phyloP scores from a whole-genome alignment of 2,113 vertebrate genomes.

The Jaculus jaculus region DNA sequence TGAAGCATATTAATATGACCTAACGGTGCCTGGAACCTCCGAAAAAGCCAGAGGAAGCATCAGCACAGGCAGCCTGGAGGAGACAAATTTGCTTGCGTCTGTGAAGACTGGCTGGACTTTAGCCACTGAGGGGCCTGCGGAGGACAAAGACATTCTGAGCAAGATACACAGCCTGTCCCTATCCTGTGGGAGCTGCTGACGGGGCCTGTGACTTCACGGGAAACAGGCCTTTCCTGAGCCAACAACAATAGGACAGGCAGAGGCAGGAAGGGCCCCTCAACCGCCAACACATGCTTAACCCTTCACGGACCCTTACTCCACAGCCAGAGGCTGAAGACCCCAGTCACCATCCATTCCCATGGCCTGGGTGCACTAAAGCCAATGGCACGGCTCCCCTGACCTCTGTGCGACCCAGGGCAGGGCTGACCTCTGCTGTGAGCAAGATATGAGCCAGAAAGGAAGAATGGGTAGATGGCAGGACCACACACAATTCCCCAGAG shows the following conservation, averaged over 20 bases:
- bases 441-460: neutral
- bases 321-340: accelerated
- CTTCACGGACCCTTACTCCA: neutral
- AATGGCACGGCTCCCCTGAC: neutral
- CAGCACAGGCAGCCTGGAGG: neutral
- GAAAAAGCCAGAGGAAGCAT: neutral
- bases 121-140: neutral
- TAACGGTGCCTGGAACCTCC: neutral
- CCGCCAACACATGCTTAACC: neutral
- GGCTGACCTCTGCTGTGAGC: neutral
- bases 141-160: neutral
- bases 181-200: neutral
- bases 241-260: slow-evolving; percentile 41
- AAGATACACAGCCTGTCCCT: neutral
- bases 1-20: neutral
- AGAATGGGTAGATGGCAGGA: neutral
- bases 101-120: neutral
- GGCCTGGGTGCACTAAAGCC: neutral
- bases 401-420: neutral
- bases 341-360: too few species aligned
- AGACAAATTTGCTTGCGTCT: neutral
- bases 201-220: slow-evolving; percentile 75
- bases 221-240: slow-evolving; percentile 77
- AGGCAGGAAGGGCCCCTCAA: slow-evolving; percentile 40
- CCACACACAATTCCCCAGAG: neutral